Conservation (phyloP, 2,113 vertebrate species). For the Forbesichthys agassizii region DNA sequence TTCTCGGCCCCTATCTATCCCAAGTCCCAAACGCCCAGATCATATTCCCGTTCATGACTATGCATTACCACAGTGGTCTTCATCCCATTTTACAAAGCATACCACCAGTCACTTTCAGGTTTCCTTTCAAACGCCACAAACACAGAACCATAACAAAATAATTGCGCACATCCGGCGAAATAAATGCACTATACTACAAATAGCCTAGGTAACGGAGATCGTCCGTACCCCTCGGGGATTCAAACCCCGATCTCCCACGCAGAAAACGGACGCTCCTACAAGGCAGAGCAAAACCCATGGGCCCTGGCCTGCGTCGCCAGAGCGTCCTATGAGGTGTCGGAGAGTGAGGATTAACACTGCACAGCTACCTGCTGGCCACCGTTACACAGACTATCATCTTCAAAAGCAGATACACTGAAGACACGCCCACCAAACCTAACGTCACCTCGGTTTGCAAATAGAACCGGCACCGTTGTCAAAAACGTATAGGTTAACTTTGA, state of each 20-base stretch:
- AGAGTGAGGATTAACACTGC: too few relatives aligned
- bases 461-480: slow-evolving; percentile 32
- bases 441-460: slow-evolving; percentile 3
- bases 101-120: neutral
- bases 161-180: neutral
- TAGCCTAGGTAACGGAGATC: too few relatives aligned
- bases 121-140: neutral
- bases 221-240: too few relatives aligned
- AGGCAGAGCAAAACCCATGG: too few relatives aligned
- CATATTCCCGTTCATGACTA: slow-evolving; percentile 24
- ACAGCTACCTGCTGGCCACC: too few relatives aligned
- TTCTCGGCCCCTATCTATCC: neutral
- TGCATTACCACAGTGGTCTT: slow-evolving; percentile 1
- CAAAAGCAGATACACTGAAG: slow-evolving; percentile 13
- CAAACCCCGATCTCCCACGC: too few relatives aligned
- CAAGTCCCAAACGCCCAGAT: slow-evolving; percentile 13
- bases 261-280: too few relatives aligned
- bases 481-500: slow-evolving; percentile 24
- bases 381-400: too few relatives aligned
- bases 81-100: neutral
- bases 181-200: neutral
- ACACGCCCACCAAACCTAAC: slow-evolving; percentile 24
- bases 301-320: too few relatives aligned
- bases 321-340: too few relatives aligned
- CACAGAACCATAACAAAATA: too few relatives aligned